These are phyloP conservation scores for Cyclophora albipunctata DNA, from an alignment of 2,888 invertebrate genomes.

Conservation along the genomic window DNA sequence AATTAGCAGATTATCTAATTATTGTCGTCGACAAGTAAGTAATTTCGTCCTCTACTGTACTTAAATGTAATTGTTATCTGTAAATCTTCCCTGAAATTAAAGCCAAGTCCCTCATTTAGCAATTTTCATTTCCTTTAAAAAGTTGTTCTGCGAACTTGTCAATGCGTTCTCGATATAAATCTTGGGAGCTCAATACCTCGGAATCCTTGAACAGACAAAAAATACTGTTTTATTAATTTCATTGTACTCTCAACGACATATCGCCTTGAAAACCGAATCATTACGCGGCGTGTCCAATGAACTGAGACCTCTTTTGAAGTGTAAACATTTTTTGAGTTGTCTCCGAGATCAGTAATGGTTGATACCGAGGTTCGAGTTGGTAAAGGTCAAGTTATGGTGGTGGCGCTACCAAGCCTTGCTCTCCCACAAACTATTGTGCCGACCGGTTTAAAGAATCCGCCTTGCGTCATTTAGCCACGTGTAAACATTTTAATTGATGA, in stretches of 20 bases:
- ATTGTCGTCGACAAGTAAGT: too few species aligned
- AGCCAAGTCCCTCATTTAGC: slow-evolving; percentile 4
- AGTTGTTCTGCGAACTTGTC: slow-evolving; percentile 17
- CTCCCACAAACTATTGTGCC: slow-evolving; percentile 56
- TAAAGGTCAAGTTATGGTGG: slow-evolving; percentile 49
- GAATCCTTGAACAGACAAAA: slow-evolving; percentile 62
- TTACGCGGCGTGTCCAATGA: slow-evolving; percentile 40
- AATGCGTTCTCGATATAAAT: slow-evolving; percentile 25
- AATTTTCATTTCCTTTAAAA: slow-evolving; percentile 12
- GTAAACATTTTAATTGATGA: slow-evolving; percentile 72
- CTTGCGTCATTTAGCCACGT: slow-evolving; percentile 65
- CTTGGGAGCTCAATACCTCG: slow-evolving; percentile 30
- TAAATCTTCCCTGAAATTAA: slow-evolving; percentile 12
- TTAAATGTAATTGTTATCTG: slow-evolving; percentile 5
- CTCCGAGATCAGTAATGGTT: slow-evolving; percentile 14
- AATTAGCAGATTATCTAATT: too few species aligned
- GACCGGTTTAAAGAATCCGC: slow-evolving; percentile 65
- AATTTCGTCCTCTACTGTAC: too few species aligned
- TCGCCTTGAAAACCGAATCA: slow-evolving; percentile 61
- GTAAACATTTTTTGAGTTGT: slow-evolving; percentile 19
- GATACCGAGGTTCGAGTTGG: slow-evolving; percentile 10
- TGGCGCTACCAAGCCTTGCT: slow-evolving; percentile 56
- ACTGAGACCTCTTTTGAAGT: slow-evolving; percentile 33
- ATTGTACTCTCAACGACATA: slow-evolving; percentile 60
- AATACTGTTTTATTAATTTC: slow-evolving; percentile 54